phyloP scores from a whole-genome alignment of 2,797 vertebrate species.

The Peromyscus eremicus region DNA sequence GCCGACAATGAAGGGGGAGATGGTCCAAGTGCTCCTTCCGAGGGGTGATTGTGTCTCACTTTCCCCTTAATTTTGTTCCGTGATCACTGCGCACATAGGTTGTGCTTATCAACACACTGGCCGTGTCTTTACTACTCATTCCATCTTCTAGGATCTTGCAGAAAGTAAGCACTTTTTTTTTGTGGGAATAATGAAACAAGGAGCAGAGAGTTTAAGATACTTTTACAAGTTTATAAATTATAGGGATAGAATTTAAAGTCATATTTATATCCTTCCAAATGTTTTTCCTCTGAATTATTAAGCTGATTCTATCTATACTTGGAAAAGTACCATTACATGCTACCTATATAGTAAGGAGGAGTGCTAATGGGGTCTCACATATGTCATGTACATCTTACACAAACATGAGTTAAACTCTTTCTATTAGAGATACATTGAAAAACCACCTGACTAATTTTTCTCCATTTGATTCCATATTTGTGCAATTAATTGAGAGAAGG shows the following conservation, averaged over 20 bases:
- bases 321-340: background rate
- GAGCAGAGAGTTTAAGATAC: background rate
- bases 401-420: background rate
- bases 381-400: background rate
- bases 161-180: background rate
- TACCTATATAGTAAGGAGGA: background rate
- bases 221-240: conserved; percentile 30
- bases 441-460: background rate
- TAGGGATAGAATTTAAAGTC: background rate
- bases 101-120: background rate
- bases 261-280: background rate
- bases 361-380: background rate
- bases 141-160: background rate
- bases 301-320: background rate
- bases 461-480: background rate
- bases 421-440: background rate
- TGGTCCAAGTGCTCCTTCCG: background rate
- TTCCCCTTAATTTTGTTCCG: background rate
- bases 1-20: conserved; percentile 11
- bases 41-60: background rate
- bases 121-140: background rate
- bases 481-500: background rate
- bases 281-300: background rate
- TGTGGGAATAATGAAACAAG: conserved; percentile 25
- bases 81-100: background rate